Conservation (phyloP, 2,113 vertebrate genomes). For the Peromyscus polionotus region DNA sequence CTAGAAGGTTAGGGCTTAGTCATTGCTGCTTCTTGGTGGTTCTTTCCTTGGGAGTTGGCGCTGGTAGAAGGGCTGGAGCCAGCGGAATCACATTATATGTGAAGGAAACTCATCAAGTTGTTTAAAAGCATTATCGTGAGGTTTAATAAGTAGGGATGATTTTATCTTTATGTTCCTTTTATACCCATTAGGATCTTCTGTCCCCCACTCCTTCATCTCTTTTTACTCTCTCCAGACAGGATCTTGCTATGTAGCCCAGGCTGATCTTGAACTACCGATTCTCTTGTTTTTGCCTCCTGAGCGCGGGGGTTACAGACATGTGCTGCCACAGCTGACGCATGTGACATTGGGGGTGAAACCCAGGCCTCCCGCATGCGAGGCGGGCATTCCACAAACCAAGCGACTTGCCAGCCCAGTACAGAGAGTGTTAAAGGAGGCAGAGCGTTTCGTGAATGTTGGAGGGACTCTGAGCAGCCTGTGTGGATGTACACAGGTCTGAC, state of each 20-base stretch:
- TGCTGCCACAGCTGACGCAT: neutral
- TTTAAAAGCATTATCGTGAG: conserved; percentile 21
- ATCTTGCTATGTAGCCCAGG: neutral
- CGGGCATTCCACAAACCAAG: too few relatives aligned
- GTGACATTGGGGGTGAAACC: too few relatives aligned
- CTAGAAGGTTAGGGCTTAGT: neutral
- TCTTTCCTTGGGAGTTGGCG: neutral
- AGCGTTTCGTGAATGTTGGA: neutral
- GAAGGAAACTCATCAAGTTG: neutral
- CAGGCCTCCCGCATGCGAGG: neutral
- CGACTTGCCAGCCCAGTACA: neutral
- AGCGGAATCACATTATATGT: neutral
- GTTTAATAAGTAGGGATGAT: neutral
- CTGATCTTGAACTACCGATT: neutral
- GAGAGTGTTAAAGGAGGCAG: neutral
- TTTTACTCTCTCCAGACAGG: neutral
- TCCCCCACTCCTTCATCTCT: too few relatives aligned
- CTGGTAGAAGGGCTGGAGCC: neutral
- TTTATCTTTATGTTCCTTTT: neutral
- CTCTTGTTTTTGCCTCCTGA: neutral
- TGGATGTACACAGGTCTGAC: neutral
- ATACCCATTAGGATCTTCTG: neutral
- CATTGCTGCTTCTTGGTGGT: neutral
- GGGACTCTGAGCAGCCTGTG: neutral
- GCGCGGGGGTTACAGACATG: neutral